Evolutionary conservation across 2,888 invertebrate species (phyloP), one percentile per base, ranked within the genome.

Genomic region (Drosophila parthenogenetica): DNA sequence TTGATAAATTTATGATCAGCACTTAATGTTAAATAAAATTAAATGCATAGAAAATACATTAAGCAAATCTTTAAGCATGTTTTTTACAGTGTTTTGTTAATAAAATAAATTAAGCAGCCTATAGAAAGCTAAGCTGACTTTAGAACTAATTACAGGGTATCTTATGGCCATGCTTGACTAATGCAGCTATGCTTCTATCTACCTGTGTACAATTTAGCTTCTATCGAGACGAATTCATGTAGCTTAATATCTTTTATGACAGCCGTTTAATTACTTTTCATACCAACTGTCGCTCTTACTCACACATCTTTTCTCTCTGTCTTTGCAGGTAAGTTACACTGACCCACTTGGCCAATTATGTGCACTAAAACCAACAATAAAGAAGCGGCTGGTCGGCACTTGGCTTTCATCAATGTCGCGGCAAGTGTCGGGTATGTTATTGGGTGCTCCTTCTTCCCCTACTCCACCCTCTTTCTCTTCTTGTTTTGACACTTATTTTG

Each of bases 321-420:
- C 65, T 64, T 79, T 81, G 49, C 82, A 81, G 82, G 82, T 83
- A 85, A 85, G 85, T 80, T 66, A 74, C 72, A 77, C 65, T 83
- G 88, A 83, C 83, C 83, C 80, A 83, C 74, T 83, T 83, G 79
- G 74, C 64, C 73, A 77, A 76, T 77, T 78, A 77, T 78, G 74
- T 66, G 62, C 75, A 71, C 63, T 69, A 69, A 73, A 64, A 42
- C 46, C 35, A 13, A 48, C 25, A 5, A 61, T 17, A 25, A 45
- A 3, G 1, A 13, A 7, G 40, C 11, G n/a, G 50, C 49, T 29
- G 53, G 65, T 64, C 71, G 77, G 67, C 76, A 78, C 70, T 77
- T 76, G 78, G 60, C 76, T 76, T 78, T 76, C 78, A 76, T 76
- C 74, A 78, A 78, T 69, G 64, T 37, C 13, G 61, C 59, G 65